Conservation (phyloP, 2,888 invertebrate species). For the Eupithecia abbreviata region DNA sequence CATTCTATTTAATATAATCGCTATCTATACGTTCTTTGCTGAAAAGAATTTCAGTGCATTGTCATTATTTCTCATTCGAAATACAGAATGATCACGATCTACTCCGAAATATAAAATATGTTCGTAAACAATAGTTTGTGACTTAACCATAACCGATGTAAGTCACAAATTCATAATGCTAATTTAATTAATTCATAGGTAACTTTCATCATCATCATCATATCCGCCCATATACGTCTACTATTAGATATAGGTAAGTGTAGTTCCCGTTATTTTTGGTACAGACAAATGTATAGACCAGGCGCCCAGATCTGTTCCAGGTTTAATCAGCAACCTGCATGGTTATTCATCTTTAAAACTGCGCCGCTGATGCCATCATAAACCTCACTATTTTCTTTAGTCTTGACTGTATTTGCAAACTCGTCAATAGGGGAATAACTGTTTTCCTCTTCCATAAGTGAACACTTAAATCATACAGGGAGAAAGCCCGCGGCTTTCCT, state of each 20-base stretch:
- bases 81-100: not conserved
- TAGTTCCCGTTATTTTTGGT: not conserved
- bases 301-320: not conserved
- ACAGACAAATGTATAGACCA: not conserved
- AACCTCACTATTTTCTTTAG: not conserved
- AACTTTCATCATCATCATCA: not conserved
- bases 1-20: no score
- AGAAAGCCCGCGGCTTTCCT: constrained; percentile 6
- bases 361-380: not conserved
- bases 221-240: no score
- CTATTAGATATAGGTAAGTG: not conserved
- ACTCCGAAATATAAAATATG: not conserved
- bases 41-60: not conserved
- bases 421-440: constrained; percentile 22
- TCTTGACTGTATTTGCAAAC: constrained; percentile 9
- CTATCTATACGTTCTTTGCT: no score
- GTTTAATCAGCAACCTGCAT: not conserved
- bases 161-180: not conserved
- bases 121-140: not conserved
- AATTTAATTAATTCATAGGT: not conserved
- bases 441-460: constrained; percentile 11
- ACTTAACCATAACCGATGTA: not conserved
- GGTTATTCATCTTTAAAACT: not conserved
- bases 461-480: not conserved
- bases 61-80: not conserved